Base-by-base conservation (phyloP, 2,888 invertebrate genomes). In the Elegia similella region DNA sequence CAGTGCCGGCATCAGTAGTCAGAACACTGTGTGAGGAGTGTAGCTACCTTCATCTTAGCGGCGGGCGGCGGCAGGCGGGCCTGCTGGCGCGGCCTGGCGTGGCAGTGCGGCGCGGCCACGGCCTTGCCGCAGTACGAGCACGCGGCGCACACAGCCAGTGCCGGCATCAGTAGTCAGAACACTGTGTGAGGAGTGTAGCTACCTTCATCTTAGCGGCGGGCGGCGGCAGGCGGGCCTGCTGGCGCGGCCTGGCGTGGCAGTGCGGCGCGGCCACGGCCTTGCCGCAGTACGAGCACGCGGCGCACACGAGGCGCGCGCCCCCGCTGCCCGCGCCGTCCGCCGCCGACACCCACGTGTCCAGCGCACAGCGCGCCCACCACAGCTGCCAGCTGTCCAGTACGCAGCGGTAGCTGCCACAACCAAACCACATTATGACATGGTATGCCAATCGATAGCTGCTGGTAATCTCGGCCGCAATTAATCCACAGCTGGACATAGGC, bases 51-150 rank as follows among this genome's bases (percentile, higher is more conserved):
- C n/a, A n/a, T n/a, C n/a, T n/a, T n/a, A n/a, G n/a, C n/a, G n/a
- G n/a, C n/a, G n/a, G n/a, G n/a, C n/a, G n/a, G n/a, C n/a, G n/a
- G n/a, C n/a, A n/a, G n/a, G n/a, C n/a, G n/a, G n/a, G n/a, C n/a
- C n/a, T n/a, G n/a, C n/a, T n/a, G n/a, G n/a, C n/a, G n/a, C n/a
- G n/a, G n/a, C n/a, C n/a, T n/a, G n/a, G n/a, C 90, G n/a, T 94
- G 95, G 68, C 95, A 1, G 50, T 16, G 94, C 84, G 96, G 93
- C 62, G 96, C 95, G 0, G 96, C 96, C 65, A 98, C 96, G 62
- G 96, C 96, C 90, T 98, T 98, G 54, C 98, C 97, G 90, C 98
- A 99, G 89, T 97, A 99, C 76, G 97, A 97, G 86, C 99, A 99
- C 6, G 97, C 95, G 58, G 98, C 95, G 76, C 82, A 80, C 71